Conservation (phyloP, 92 coral and sea anemone species). For the Parazoanthus swiftii region DNA sequence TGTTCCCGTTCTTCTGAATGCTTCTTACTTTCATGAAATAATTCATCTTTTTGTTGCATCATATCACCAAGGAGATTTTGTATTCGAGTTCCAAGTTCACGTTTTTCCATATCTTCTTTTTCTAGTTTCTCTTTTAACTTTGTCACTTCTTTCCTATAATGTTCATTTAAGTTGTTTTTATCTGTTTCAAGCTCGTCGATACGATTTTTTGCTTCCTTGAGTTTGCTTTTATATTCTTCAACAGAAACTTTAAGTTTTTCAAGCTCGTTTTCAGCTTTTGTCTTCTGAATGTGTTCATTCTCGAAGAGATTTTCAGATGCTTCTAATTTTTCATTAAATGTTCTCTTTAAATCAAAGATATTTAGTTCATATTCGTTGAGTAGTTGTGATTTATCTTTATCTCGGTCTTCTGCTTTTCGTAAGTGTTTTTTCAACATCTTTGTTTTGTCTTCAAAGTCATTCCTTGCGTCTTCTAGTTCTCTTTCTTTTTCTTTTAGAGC, state of each 20-base stretch:
- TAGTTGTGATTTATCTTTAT: slow-evolving; percentile 60
- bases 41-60: slow-evolving; percentile 66
- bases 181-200: slow-evolving; percentile 57
- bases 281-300: slow-evolving; percentile 56
- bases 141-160: slow-evolving; percentile 50
- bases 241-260: slow-evolving; percentile 43
- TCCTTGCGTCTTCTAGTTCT: slow-evolving; percentile 62
- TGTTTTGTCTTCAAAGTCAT: slow-evolving; percentile 69
- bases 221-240: slow-evolving; percentile 57
- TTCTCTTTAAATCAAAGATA: slow-evolving; percentile 65
- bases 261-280: slow-evolving; percentile 57
- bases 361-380: slow-evolving; percentile 64
- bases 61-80: slow-evolving; percentile 72
- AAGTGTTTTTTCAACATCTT: slow-evolving; percentile 57
- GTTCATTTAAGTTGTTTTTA: slow-evolving; percentile 54
- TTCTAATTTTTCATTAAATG: slow-evolving; percentile 58
- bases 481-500: slow-evolving; percentile 67
- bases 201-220: slow-evolving; percentile 47
- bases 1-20: slow-evolving; percentile 56
- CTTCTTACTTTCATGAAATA: slow-evolving; percentile 62
- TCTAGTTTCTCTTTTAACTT: slow-evolving; percentile 62
- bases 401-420: slow-evolving; percentile 63
- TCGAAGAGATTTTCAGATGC: slow-evolving; percentile 57
- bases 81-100: slow-evolving; percentile 61
- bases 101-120: slow-evolving; percentile 60